Conservation (phyloP, 2,888 invertebrate genomes). For the Portevinia maculata region DNA sequence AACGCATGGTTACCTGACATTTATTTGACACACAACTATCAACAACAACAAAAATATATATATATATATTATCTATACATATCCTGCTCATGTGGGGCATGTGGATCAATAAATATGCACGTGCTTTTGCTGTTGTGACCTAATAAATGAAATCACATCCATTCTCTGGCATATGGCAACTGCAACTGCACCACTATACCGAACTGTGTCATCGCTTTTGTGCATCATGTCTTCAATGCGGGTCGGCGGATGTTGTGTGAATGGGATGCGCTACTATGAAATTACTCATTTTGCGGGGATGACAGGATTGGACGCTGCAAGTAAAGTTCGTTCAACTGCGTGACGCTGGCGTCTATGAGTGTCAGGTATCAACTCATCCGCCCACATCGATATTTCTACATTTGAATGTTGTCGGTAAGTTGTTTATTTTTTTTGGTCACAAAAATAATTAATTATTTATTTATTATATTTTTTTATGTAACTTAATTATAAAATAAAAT, state of each 20-base stretch:
- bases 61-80: too few relatives aligned
- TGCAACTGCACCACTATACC: conserved; percentile 27
- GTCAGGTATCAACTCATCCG: conserved; percentile 95
- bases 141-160: conserved; percentile 59
- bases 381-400: conserved; percentile 94
- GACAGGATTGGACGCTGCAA: conserved; percentile 95
- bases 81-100: conserved; percentile 25
- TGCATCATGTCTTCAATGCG: conserved; percentile 16
- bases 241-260: conserved; percentile 2
- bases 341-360: conserved; percentile 94
- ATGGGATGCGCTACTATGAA: conserved; percentile 8
- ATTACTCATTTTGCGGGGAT: conserved; percentile 24
- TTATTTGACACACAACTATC: conserved; percentile 21
- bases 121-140: conserved; percentile 49
- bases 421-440: conserved; percentile 12
- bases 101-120: conserved; percentile 36
- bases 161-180: conserved; percentile 42
- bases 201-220: conserved; percentile 21
- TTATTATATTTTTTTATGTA: conserved; percentile 14
- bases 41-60: conserved; percentile 8
- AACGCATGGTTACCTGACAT: conserved; percentile 15
- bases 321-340: conserved; percentile 93
- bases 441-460: not conserved
- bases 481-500: conserved; percentile 9
- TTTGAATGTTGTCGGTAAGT: conserved; percentile 94